phyloP scores from a whole-genome alignment of 2,113 vertebrate genomes.

The Saccopteryx bilineata region DNA sequence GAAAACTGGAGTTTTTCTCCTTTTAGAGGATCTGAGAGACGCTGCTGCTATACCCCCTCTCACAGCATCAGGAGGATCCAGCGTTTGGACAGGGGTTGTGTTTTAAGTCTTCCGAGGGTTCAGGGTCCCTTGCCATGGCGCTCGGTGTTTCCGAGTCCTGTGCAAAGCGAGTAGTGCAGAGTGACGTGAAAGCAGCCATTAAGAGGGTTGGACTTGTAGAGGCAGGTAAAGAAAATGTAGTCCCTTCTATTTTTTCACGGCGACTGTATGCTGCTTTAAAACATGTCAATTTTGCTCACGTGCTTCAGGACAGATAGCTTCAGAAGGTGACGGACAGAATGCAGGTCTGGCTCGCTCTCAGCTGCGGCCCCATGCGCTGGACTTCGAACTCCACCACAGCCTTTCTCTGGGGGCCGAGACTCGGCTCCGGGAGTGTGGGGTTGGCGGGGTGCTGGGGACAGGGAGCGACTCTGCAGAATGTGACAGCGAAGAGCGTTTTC shows the following conservation, averaged over 20 bases:
- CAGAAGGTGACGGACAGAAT: background rate
- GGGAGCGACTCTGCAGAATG: background rate
- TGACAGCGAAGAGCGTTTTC: background rate
- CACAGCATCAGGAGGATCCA: background rate
- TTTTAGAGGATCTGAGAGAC: background rate
- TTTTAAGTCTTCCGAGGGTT: background rate
- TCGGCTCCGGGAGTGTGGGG: accelerated
- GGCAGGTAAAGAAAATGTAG: background rate
- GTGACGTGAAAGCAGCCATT: background rate
- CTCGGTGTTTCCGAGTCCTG: background rate
- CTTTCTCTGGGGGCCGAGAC: accelerated
- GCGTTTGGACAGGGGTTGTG: background rate
- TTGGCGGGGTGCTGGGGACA: too few relatives aligned
- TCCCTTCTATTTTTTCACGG: background rate
- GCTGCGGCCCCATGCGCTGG: background rate
- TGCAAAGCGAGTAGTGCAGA: background rate
- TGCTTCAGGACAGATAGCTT: background rate
- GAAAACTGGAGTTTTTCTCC: background rate
- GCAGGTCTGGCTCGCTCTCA: background rate
- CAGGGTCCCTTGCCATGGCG: accelerated
- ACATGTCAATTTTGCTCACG: conserved; percentile 33
- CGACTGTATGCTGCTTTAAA: background rate
- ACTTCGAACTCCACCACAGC: background rate
- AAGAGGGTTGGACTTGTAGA: background rate
- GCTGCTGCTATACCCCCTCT: background rate